These are phyloP conservation scores for Lasiurus borealis DNA, from an alignment of 2,113 vertebrate species.

Conservation along the genomic window DNA sequence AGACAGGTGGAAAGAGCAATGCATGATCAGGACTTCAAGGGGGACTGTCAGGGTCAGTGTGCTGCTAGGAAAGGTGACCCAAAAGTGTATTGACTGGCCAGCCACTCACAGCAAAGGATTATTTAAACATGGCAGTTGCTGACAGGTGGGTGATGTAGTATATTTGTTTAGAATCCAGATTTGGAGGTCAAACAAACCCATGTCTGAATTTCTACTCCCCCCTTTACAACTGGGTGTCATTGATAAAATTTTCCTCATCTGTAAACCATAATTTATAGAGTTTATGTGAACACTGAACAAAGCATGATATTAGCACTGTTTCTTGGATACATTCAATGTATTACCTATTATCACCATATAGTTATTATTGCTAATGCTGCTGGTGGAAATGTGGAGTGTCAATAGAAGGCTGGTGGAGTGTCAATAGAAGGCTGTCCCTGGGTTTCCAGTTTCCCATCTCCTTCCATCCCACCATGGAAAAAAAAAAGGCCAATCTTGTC, in stretches of 20 bases:
- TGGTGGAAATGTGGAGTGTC: no score
- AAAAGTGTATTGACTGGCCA: conserved; percentile 24
- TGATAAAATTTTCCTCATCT: neutral
- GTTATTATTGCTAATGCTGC: neutral
- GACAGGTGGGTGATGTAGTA: neutral
- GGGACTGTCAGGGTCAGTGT: conserved; percentile 38
- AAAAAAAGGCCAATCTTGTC: neutral
- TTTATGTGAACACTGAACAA: neutral
- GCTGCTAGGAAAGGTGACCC: conserved; percentile 15
- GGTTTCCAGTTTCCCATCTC: neutral
- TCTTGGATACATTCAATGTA: neutral
- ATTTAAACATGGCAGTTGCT: conserved; percentile 1
- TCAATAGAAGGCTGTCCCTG: neutral
- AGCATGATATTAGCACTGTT: neutral
- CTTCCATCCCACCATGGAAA: no score
- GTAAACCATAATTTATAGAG: neutral
- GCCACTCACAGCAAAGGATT: neutral
- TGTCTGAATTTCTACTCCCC: neutral
- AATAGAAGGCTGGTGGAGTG: neutral
- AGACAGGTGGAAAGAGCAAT: conserved; percentile 3
- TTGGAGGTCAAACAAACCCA: neutral
- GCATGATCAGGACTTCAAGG: neutral
- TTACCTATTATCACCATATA: neutral
- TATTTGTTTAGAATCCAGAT: neutral
- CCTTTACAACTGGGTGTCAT: neutral